Evolutionary conservation across 2,888 invertebrate genomes (phyloP), one percentile per base, ranked within the genome.

Genomic region (Scaptomyza parva): DNA sequence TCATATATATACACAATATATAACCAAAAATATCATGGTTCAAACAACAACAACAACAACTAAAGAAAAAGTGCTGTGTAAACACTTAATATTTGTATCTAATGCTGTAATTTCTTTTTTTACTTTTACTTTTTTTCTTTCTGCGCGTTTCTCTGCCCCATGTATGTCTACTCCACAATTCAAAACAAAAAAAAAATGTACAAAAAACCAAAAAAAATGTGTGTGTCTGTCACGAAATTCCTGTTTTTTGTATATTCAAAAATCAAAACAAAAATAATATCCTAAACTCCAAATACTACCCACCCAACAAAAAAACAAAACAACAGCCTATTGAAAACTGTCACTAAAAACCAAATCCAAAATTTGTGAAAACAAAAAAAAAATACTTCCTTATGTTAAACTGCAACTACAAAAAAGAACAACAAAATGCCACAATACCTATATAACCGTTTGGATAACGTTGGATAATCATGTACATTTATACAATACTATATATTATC

Each of bases 31-130:
- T n/a, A 59, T 65, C 47, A 64, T 58, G 58, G 64, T 72, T 45
- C 37, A 70, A 47, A 22, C 28, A 63, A 59, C 43, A 45, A 28
- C 28, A 28, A 57, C 28, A 63, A 59, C 43, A 45, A 28, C 28
- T 17, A 57, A 47, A 58, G 50, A 37, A 44, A 58, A 41, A 64
- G 61, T 65, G 58, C 53, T 59, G 51, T 40, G n/a, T 28, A 70
- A 9, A 69, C 65, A 78, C 48, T 59, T 48, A 88, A 79, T 80
- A 76, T 72, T 71, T 88, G 90, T 89, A 83, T 87, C 90, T 89
- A 90, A 90, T 89, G 79, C 84, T 82, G 82, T 76, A 85, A 82
- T 89, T 84, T 88, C 86, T 88, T 89, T 79, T 81, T 86, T 81
- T 83, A 82, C 83, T 78, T 89, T 84, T 87, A 84, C 79, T 81